A percentile compares a stretch with the other conserved stretches of the same genome.
Evolutionary conservation across 2,113 vertebrate genomes (phyloP).

Genomic region (Opisthocomus hoazin): DNA sequence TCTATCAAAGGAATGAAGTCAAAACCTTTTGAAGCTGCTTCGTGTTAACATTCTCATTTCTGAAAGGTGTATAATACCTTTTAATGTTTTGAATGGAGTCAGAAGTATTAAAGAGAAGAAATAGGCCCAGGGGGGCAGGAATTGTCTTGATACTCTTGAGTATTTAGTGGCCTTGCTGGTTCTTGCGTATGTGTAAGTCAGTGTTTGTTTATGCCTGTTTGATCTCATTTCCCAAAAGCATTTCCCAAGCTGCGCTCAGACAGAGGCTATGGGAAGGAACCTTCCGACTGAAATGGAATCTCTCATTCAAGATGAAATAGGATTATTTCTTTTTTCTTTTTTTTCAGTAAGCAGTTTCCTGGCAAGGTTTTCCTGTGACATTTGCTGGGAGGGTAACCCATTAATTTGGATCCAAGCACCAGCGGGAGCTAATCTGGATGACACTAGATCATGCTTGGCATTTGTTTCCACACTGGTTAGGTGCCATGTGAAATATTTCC

Average conservation of each 20-base stretch:
- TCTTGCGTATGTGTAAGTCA: not conserved
- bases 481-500: conserved; percentile 58
- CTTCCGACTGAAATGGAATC: conserved; percentile 36
- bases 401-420: conserved; percentile 47
- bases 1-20: not conserved
- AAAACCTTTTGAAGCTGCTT: not conserved
- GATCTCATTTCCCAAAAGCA: conserved; percentile 32
- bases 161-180: not conserved
- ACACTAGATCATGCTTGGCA: conserved; percentile 48
- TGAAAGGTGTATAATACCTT: not conserved
- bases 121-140: not conserved
- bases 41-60: not conserved
- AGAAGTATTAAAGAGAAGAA: not conserved
- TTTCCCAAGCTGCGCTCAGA: conserved; percentile 33
- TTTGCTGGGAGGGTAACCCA: conserved; percentile 45
- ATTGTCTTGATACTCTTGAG: not conserved
- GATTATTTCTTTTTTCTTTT: not conserved
- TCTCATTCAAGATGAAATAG: conserved; percentile 15
- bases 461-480: conserved; percentile 36
- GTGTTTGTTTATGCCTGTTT: not conserved
- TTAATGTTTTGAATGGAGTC: not conserved
- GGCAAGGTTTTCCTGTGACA: conserved; percentile 39
- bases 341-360: not conserved
- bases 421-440: conserved; percentile 53
- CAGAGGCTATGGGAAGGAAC: not conserved